Evolutionary conservation across 2,888 invertebrate species (phyloP).

Genomic region (Pammene aurita): DNA sequence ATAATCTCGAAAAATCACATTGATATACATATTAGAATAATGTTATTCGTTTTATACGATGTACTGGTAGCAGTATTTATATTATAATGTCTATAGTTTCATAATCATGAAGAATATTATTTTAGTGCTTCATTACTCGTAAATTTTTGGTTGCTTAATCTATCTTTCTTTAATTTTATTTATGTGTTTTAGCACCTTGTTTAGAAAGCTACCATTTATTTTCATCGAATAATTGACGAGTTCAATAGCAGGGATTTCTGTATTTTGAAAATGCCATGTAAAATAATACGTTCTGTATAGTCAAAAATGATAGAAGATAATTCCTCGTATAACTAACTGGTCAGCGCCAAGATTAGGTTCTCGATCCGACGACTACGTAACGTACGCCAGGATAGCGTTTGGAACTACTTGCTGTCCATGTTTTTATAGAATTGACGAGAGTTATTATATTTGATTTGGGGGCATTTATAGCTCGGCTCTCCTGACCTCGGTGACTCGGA

Average conservation of each 20-base stretch:
- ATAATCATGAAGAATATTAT: constrained; percentile 64
- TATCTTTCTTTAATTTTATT: constrained; percentile 50
- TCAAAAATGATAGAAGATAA: constrained; percentile 30
- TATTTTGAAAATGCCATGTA: constrained; percentile 26
- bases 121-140: constrained; percentile 31
- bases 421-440: constrained; percentile 76
- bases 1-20: constrained; percentile 74
- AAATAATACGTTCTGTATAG: constrained; percentile 17
- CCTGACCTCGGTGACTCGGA: constrained; percentile 64
- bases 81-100: constrained; percentile 68
- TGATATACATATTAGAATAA: constrained; percentile 77
- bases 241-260: constrained; percentile 20
- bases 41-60: constrained; percentile 78
- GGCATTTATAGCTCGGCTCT: constrained; percentile 75
- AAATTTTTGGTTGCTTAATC: constrained; percentile 17
- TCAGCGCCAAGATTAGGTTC: constrained; percentile 63
- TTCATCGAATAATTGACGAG: constrained; percentile 15
- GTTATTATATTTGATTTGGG: constrained; percentile 66
- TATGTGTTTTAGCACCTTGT: constrained; percentile 50
- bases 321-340: constrained; percentile 49
- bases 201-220: constrained; percentile 44
- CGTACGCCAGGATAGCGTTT: constrained; percentile 69
- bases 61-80: constrained; percentile 72
- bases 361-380: constrained; percentile 65
- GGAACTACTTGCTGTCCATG: constrained; percentile 60